Percentiles rank a stretch among this genome's conserved stretches.
These are phyloP conservation scores for Lasioglossum vierecki DNA, from an alignment of 2,888 invertebrate genomes.

Conservation along the genomic window DNA sequence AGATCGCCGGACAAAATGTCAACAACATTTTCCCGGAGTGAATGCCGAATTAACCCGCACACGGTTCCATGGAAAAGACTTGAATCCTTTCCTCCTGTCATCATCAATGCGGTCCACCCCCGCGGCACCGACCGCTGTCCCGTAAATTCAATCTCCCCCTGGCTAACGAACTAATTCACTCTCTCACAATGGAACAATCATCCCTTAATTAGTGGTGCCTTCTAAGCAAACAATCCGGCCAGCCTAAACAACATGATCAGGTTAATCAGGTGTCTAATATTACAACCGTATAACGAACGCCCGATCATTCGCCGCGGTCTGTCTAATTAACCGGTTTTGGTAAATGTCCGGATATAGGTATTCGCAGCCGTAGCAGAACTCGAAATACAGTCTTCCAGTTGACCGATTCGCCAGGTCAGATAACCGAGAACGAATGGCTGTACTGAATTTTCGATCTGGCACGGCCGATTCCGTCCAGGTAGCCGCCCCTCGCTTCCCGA, in stretches of 20 bases:
- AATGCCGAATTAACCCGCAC: neutral
- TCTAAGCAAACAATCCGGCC: neutral
- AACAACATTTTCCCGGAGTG: neutral
- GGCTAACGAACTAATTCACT: neutral
- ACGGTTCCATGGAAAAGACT: neutral
- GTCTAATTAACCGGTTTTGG: conserved; percentile 34
- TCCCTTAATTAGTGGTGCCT: neutral
- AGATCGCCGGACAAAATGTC: neutral
- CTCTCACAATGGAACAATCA: neutral
- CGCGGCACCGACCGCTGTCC: neutral
- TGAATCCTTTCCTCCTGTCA: neutral
- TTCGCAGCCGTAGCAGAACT: neutral
- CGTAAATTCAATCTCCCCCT: neutral
- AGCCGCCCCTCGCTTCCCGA: conserved; percentile 26
- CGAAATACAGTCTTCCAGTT: conserved; percentile 33
- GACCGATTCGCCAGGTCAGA: conserved; percentile 29
- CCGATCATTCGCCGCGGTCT: conserved; percentile 2
- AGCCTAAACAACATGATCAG: neutral
- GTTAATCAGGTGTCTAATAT: neutral
- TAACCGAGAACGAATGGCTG: conserved; percentile 57
- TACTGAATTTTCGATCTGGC: conserved; percentile 51
- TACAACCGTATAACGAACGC: conserved; percentile 1
- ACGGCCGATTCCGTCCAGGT: conserved; percentile 30
- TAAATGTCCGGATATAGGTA: neutral
- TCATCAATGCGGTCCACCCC: neutral